A percentile compares a stretch with the other conserved stretches of the same genome.
Evolutionary conservation across 2,888 invertebrate species (phyloP).

Genomic region (Antitype chi): DNA sequence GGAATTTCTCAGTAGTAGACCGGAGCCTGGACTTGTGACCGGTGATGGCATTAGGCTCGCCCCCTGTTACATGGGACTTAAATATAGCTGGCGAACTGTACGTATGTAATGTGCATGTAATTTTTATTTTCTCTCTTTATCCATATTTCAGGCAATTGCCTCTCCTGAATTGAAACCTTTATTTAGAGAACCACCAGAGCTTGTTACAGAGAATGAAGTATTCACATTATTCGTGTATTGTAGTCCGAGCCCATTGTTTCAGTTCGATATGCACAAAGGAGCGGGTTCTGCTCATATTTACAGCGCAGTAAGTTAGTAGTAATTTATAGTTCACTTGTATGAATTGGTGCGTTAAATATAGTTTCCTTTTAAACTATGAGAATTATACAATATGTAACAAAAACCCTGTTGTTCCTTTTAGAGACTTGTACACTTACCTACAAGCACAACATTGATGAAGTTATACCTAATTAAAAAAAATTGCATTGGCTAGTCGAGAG

Average conservation of each 20-base stretch:
- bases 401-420: no score
- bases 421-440: no score
- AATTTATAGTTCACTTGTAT: slow-evolving; percentile 20
- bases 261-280: slow-evolving; percentile 43
- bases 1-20: no score
- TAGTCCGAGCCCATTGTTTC: slow-evolving; percentile 43
- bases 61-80: no score
- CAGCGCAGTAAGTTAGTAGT: slow-evolving; percentile 13
- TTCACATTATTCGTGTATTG: slow-evolving; percentile 46
- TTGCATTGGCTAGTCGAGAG: no score
- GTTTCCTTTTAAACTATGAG: not conserved
- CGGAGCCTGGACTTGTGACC: no score
- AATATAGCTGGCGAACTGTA: no score
- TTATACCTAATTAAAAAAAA: no score
- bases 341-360: not conserved
- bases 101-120: no score
- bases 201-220: slow-evolving; percentile 27
- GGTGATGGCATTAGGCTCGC: no score
- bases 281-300: slow-evolving; percentile 31
- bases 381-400: no score
- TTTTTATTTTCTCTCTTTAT: not conserved
- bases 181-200: slow-evolving; percentile 2
- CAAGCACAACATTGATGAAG: no score
- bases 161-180: not conserved
- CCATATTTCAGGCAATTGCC: not conserved